Conservation (phyloP, 1,140 invertebrate genomes). For the Cotesia typhae region DNA sequence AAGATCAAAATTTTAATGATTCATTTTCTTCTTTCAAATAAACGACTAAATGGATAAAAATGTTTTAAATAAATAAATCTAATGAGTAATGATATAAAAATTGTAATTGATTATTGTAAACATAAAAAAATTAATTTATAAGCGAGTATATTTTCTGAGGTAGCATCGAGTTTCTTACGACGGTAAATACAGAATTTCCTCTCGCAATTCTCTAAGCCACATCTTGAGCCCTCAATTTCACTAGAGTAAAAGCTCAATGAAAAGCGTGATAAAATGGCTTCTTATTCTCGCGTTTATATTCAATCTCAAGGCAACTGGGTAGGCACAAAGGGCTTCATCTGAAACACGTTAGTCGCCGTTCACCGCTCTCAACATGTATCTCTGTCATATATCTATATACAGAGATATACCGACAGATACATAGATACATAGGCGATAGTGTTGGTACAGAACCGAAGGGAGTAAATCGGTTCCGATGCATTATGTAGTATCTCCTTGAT, state of each 20-base stretch:
- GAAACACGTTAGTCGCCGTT: constrained; percentile 22
- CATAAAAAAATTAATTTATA: too few relatives aligned
- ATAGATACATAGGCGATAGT: constrained; percentile 7
- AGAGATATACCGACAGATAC: constrained; percentile 1
- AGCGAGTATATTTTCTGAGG: constrained; percentile 1
- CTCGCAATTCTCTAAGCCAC: constrained; percentile 48
- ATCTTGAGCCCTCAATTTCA: constrained; percentile 62
- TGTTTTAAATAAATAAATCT: too few relatives aligned
- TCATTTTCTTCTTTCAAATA: too few relatives aligned
- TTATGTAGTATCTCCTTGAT: constrained; percentile 55
- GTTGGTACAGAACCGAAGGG: constrained; percentile 3
- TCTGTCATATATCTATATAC: too few relatives aligned
- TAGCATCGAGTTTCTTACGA: not conserved
- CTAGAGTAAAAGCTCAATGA: constrained; percentile 58
- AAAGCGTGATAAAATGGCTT: constrained; percentile 62
- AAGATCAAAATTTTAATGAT: too few relatives aligned
- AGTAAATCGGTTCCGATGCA: constrained; percentile 49
- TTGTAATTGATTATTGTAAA: too few relatives aligned
- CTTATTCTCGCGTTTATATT: constrained; percentile 66
- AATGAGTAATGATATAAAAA: too few relatives aligned
- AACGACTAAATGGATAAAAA: too few relatives aligned
- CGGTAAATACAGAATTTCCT: constrained; percentile 14
- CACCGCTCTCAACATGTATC: not conserved
- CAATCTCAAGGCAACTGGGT: constrained; percentile 49
- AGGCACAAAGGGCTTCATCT: constrained; percentile 58